Base-by-base conservation (phyloP, 2,113 vertebrate species). In the Daphoenositta chrysoptera region DNA sequence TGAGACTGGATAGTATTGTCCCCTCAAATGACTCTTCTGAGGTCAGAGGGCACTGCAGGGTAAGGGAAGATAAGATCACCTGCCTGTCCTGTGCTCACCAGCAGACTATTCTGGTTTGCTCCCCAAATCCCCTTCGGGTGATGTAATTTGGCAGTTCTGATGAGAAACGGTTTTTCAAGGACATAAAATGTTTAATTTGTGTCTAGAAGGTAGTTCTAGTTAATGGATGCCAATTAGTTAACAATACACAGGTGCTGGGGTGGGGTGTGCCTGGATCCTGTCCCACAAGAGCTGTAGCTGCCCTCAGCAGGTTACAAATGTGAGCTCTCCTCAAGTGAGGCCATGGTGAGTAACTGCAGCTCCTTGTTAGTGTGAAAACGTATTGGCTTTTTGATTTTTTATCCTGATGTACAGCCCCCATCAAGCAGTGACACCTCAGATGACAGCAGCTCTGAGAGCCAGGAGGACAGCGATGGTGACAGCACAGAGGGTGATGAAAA, bases 401-500 rank as follows among this genome's bases (percentile, higher is more conserved):
- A 54, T 33, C 28, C 40, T 61, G 13, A 51, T 39, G 30, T 26
- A 18, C 85, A 97, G 95, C 17, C 66, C 53, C 24, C 27, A 0
- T 93, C 93, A 35, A 90, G 80, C 66, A 92, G 81, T 3, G 73
- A 66, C 23, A 58, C 28, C 33, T 96, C 89, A 35, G 88, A 76
- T 2, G 96, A 97, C 73, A 96, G 93, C 85, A 98, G 93, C 37
- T 96, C 95, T 0, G 97, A 96, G 3, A 97, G 97, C 0, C 96
- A 97, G 0, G 97, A 96, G 1, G 97, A 97, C 0, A 98, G 98
- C 0, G 96, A 97, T 0, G 96, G 97, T 0, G 96, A 96, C 2
- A 97, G 97, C 2, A 93, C 97, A 2, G 96, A 97, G 0, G 97
- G 97, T 4, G 98, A 98, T 39, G 95, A 98, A 31, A 90, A 72